phyloP scores from a whole-genome alignment of 2,888 invertebrate species.

The Pristionchus fissidentatus region DNA sequence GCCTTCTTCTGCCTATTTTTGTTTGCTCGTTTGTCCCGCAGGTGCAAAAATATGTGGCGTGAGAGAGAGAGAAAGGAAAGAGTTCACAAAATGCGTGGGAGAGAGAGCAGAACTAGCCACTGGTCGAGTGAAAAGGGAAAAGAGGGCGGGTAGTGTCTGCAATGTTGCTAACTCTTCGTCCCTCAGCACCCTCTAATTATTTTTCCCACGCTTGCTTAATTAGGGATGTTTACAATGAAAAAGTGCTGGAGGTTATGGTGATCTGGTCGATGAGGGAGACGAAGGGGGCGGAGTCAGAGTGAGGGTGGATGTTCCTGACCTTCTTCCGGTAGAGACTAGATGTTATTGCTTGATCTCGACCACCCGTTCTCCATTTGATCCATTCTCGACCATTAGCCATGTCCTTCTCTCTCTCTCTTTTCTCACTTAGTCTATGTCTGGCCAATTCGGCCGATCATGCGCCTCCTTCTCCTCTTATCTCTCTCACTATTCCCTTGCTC shows the following conservation, averaged over 20 bases:
- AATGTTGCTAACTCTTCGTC: constrained; percentile 11
- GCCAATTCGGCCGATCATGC: constrained; percentile 36
- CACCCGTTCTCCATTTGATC: no score
- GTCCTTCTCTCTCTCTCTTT: constrained; percentile 6
- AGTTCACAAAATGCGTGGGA: constrained; percentile 37
- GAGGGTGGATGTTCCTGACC: background rate
- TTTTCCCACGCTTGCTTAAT: constrained; percentile 30
- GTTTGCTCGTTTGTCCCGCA: background rate
- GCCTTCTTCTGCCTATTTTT: background rate
- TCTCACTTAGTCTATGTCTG: constrained; percentile 18
- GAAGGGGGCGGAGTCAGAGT: background rate
- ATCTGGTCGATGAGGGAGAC: no score
- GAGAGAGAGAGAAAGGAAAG: background rate
- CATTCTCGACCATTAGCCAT: background rate
- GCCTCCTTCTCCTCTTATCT: constrained; percentile 6
- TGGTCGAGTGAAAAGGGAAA: background rate
- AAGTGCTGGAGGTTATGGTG: no score
- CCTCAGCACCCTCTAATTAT: constrained; percentile 20
- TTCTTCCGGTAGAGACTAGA: background rate
- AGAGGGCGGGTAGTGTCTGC: background rate
- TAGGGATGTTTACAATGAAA: constrained; percentile 30
- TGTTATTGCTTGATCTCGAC: background rate
- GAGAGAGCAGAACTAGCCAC: constrained; percentile 26
- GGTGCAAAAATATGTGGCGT: constrained; percentile 23
- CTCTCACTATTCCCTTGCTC: constrained; percentile 21